Evolutionary conservation across 2,113 vertebrate species (phyloP).

Genomic region (Grantiella picta): DNA sequence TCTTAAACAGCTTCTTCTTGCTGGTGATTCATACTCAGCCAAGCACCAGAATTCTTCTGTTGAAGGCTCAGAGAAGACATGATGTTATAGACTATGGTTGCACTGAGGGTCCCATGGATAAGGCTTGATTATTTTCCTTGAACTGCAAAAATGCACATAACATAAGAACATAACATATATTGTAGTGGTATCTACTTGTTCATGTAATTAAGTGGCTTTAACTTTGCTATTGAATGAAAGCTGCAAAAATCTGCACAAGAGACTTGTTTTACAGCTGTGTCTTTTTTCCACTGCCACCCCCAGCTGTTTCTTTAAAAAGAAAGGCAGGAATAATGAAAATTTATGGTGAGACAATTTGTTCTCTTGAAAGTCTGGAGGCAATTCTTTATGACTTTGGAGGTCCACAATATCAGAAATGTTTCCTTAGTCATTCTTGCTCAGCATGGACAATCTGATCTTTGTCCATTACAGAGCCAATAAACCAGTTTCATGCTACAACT

Average conservation of each 20-base stretch:
- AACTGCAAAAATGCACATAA: not conserved
- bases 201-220: not conserved
- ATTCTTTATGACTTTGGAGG: not conserved
- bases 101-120: not conserved
- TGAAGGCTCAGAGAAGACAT: not conserved
- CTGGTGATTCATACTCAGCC: not conserved
- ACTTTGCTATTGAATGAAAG: not conserved
- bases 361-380: not conserved
- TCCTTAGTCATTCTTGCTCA: not conserved
- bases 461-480: not conserved
- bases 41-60: not conserved
- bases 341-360: not conserved
- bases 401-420: not conserved
- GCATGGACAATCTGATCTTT: not conserved
- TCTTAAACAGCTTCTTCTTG: not conserved
- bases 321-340: not conserved
- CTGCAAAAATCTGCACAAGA: not conserved
- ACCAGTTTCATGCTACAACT: not conserved
- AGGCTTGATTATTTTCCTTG: not conserved
- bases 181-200: not conserved
- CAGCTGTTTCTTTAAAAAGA: rapidly evolving
- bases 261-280: not conserved
- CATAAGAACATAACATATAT: not conserved
- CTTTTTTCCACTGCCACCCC: rapidly evolving
- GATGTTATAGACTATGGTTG: no score